Base-by-base conservation (phyloP, 2,888 invertebrate species). In the Liposcelis brunnea region DNA sequence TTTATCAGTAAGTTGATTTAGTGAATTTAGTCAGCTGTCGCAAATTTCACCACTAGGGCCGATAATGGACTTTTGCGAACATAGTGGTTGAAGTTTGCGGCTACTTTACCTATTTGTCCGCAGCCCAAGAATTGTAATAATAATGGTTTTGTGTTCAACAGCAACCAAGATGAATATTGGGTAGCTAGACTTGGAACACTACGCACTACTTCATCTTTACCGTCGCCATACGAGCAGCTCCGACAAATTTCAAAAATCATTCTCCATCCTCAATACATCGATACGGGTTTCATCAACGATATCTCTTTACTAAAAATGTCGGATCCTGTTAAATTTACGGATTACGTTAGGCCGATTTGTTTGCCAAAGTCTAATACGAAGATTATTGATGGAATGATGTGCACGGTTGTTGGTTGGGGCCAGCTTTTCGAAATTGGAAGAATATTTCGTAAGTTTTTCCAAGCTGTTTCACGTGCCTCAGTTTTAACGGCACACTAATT, bases 381-480 rank as follows among this genome's bases (percentile, higher is more conserved):
- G 37, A 71, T 77, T 1, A 68, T 69, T 19, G 74, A 78, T 50
- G 79, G 79, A 0, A 68, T 72, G 1, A 69, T 74, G 51, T 84
- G 84, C 59, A 82, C 82, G 0, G 80, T 83, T 14, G 74, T 83
- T 11, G 83, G 84, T 4, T 83, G 83, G 83, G 84, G 84, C 21
- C 82, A 83, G 57, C 67, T 82, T 1, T 80, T 77, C 55, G 83
- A 84, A 63, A 75, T 79, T 49, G 81, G 81, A 45, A 67, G 80
- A 49, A 77, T 82, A 47, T 83, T 83, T 59, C 84, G 83, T 84
- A 65, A 78, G 81, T 60, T 43, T 4, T n/a, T n/a, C n/a, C n/a
- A n/a, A n/a, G 18, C 21, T n/a, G 12, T 18, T 6, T 33, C 11
- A 7, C 3, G 5, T 10, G 33, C 15, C 31, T 2, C 42, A 16